Evolutionary conservation across 2,888 invertebrate species (phyloP), one percentile per base, ranked within the genome.

Genomic region (Mongoloraphidia duomilia): DNA sequence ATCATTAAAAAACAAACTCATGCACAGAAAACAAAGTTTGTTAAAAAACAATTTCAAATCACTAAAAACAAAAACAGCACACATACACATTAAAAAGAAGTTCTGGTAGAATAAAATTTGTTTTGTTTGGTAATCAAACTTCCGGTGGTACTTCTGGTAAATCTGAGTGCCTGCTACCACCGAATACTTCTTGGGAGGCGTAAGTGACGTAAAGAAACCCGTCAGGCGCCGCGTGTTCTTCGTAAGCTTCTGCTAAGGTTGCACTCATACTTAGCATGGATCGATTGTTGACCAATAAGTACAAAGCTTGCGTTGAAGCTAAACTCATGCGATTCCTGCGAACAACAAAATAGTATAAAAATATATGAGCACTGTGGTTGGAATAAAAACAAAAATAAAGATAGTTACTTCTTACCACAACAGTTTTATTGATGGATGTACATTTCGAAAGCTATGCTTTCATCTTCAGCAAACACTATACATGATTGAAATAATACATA

Each of bases 121-220:
- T 38, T 12, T 38, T 38, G n/a, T 38, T 38, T 38, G 13, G 8
- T 5, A 38, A 12, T 12, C 13, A 38, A 38, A 38, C 13, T 12
- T n/a, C 12, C n/a, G 38, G 8, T 5, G 38, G 13, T 12, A 1
- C 38, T 38, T 38, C 4, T 38, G n/a, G 9, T 41, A 13, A 13
- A 26, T 3, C 6, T 26, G 26, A 26, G 6, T 26, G 26, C 26
- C 41, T 50, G 38, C 40, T 43, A 34, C 35, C 38, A 26, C 90
- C 91, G 64, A 91, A 92, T 57, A 86, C 85, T 71, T 91, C 90
- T 69, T 91, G 90, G 26, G 89, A 89, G 0, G 91, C 89, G 62
- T 91, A 92, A 0, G 88, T 88, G 59, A 91, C 79, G 65, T 91
- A 90, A 0, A 92, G 75, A 62, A 89, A 92, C 0, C 92, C 92